A percentile compares a stretch with the other conserved stretches of the same genome.
Conservation (phyloP, 30 jellyfish, hydroid and myxozoan species). For the Chironex yamaguchii region DNA sequence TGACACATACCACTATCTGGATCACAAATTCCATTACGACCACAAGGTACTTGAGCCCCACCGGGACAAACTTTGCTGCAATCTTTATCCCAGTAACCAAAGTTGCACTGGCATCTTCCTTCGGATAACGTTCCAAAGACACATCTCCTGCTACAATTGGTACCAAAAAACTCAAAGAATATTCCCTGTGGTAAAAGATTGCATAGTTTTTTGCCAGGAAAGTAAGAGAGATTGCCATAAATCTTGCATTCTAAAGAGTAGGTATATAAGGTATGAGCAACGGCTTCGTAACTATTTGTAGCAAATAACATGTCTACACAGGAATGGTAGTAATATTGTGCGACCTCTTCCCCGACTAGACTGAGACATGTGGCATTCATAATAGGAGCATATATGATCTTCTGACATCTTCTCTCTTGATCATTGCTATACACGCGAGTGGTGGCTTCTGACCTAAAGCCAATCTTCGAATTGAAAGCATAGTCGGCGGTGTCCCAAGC, state of each 20-base stretch:
- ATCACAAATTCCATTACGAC: constrained; percentile 59
- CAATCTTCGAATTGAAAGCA: neutral
- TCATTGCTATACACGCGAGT: neutral
- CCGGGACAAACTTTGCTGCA: constrained; percentile 65
- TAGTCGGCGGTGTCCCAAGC: constrained; percentile 64
- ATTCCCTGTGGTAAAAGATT: constrained; percentile 47
- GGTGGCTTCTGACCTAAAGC: neutral
- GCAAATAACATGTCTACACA: constrained; percentile 24
- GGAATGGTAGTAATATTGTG: constrained; percentile 19
- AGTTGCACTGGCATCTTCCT: constrained; percentile 38
- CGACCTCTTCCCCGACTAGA: too few species aligned
- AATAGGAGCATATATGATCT: constrained; percentile 29
- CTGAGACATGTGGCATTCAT: constrained; percentile 46
- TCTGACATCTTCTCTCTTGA: constrained; percentile 38
- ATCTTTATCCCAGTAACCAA: constrained; percentile 63
- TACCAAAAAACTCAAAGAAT: constrained; percentile 53
- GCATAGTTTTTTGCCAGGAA: constrained; percentile 66
- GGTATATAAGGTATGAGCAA: constrained; percentile 41
- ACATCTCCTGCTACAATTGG: constrained; percentile 38
- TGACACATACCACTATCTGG: constrained; percentile 53
- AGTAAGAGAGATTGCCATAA: constrained; percentile 15
- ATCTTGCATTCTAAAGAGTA: constrained; percentile 65
- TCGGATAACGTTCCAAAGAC: constrained; percentile 38
- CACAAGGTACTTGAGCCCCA: constrained; percentile 38
- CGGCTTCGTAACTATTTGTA: neutral